Evolutionary conservation across 2,797 vertebrate genomes (phyloP), one percentile per base, ranked within the genome.

Genomic region (Trichosurus vulpecula): DNA sequence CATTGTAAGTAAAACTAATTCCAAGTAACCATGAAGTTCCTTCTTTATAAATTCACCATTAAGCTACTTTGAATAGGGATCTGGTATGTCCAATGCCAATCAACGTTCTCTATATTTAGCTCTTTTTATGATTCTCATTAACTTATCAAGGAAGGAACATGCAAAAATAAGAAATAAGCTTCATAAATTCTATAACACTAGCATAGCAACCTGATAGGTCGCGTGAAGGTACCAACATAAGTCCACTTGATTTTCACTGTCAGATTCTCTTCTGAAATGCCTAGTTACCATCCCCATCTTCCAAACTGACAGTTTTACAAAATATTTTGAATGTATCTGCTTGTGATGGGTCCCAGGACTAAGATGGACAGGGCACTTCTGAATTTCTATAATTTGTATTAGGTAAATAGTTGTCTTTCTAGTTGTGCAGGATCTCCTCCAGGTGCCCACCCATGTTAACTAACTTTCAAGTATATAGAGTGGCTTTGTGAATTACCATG

Each of bases 241-340:
- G 92, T 93, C 94, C 0, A 92, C 47, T 35, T 93, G 31, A 52
- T 9, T 81, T 90, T 9, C 52, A 94, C 91, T 0, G 53, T 66
- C 87, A 94, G 61, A 61, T 95, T 81, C 54, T 53, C 12, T 94
- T 97, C 52, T 93, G 52, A 93, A 81, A 53, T 91, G 35, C 16
- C 96, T 94, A 57, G 4, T 55, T 5, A 0, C 93, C 51, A 35
- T 81, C 8, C 31, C 87, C n/a, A 53, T 54, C 74, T 53, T 13
- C 90, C 54, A 51, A 0, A 6, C 94, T n/a, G 47, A 95, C 5
- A 52, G 35, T 22, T 91, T 91, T 91, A 54, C 47, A 35, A 52
- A 92, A 81, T 92, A 89, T 61, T 91, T 96, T 52, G 1, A 89
- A 1, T 66, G n/a, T 90, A 90, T 90, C 14, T 29, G 52, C 54